Conservation (phyloP, 2,113 vertebrate genomes). For the Dicaeum eximium region DNA sequence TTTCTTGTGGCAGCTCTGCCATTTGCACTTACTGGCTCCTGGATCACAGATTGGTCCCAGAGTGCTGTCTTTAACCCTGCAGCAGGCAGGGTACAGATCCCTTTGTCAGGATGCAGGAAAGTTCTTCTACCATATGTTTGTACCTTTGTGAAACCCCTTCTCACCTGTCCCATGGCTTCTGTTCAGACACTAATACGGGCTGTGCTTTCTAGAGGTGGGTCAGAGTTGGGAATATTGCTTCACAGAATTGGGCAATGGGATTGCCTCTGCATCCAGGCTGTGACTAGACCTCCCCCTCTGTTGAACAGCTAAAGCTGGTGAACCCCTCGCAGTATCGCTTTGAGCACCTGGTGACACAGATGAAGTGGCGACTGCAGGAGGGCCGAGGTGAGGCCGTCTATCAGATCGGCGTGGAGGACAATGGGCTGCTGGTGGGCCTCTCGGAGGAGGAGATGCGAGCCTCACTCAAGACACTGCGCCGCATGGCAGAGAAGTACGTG, state of each 20-base stretch:
- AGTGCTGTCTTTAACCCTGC: not conserved
- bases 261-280: not conserved
- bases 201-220: not conserved
- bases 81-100: not conserved
- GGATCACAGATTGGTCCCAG: not conserved
- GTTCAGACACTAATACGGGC: not conserved
- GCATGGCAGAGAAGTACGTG: conserved; percentile 93
- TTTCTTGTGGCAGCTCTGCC: not conserved
- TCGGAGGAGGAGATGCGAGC: conserved; percentile 93
- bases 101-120: not conserved
- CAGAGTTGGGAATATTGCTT: not conserved
- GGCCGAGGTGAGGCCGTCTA: conserved; percentile 96
- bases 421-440: conserved; percentile 93
- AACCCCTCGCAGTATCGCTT: conserved; percentile 96
- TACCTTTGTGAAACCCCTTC: not conserved
- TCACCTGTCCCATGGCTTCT: not conserved
- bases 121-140: not conserved
- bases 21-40: not conserved
- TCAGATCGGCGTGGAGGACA: conserved; percentile 98
- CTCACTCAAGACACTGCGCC: conserved; percentile 90
- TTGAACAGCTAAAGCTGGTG: conserved; percentile 89
- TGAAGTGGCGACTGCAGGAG: conserved; percentile 98
- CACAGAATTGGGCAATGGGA: not conserved
- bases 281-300: not conserved
- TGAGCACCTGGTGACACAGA: conserved; percentile 96